Evolutionary conservation across 2,797 vertebrate species (phyloP), one percentile per base, ranked within the genome.

Genomic region (Argentina silus): DNA sequence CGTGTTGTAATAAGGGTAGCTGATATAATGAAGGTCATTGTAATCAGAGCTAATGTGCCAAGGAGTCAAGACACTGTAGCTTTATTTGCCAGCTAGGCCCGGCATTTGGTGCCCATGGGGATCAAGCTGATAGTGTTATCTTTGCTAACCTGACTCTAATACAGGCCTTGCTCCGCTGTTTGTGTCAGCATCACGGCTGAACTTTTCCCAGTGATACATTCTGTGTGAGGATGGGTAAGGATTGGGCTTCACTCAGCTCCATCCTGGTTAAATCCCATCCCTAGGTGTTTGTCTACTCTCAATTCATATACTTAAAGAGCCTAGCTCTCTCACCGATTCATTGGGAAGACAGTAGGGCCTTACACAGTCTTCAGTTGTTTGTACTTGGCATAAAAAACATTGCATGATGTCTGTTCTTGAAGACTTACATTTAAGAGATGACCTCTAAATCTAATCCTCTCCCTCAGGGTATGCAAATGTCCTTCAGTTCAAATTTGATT

Each of bases 11-110:
- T 93, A 93, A 93, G 91, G 91, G 83, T 84, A 89, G 89, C 92
- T 93, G 93, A 94, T 94, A 94, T 93, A 94, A 93, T 93, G 92
- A 93, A 94, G 93, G 93, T 95, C 93, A 93, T 93, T 93, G 90
- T 93, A 94, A 94, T 94, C 93, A 93, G 84, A 91, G 92, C 91
- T 93, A 94, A 93, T 93, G 91, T 93, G 91, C 89, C 87, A 91
- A 88, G 86, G 90, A 93, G 93, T 93, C 91, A 90, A 93, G 91
- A 88, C 91, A 89, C 88, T 86, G 85, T 87, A 88, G 92, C 91
- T 92, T 91, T 91, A 90, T 92, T 91, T 90, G 89, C 89, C 91
- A 87, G 92, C 85, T 87, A 92, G 90, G 87, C 90, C 87, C 79
- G 73, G 87, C 86, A 83, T 90, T 85, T 78, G 81, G 82, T 81